phyloP scores from a whole-genome alignment of 2,888 invertebrate genomes.

The Erynnis tages region DNA sequence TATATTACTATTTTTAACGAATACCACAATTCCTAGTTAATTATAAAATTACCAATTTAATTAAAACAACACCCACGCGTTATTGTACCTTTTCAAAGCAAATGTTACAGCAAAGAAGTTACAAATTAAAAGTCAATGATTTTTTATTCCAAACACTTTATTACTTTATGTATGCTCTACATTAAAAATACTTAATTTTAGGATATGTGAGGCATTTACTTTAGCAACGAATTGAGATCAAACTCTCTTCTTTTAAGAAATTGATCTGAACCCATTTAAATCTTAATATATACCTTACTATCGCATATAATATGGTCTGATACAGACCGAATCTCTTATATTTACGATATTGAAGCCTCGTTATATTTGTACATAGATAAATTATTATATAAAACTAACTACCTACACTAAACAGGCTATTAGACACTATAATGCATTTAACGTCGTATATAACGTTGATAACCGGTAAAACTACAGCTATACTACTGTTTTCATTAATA shows the following conservation, averaged over 20 bases:
- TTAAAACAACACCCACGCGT: not conserved
- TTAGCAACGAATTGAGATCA: not conserved
- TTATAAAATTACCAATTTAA: not conserved
- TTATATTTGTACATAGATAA: constrained; percentile 44
- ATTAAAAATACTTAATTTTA: constrained; percentile 4
- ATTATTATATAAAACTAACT: not conserved
- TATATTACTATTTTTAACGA: no score
- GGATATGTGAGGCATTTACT: not conserved
- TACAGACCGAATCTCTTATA: constrained; percentile 63
- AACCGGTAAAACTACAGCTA: no score
- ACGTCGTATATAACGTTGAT: no score
- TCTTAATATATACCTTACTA: constrained; percentile 3
- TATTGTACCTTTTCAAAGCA: not conserved
- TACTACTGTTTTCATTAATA: no score
- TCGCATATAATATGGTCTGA: constrained; percentile 52
- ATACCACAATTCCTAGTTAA: no score
- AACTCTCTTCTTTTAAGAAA: not conserved
- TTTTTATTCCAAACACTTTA: constrained; percentile 11
- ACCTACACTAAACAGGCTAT: not conserved
- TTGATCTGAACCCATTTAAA: not conserved
- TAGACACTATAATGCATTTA: no score
- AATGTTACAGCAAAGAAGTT: constrained; percentile 4
- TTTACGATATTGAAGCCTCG: constrained; percentile 46
- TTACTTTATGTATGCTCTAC: not conserved
- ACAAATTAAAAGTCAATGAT: constrained; percentile 10